phyloP scores from a whole-genome alignment of 2,113 vertebrate genomes.

The Istiophorus platypterus region DNA sequence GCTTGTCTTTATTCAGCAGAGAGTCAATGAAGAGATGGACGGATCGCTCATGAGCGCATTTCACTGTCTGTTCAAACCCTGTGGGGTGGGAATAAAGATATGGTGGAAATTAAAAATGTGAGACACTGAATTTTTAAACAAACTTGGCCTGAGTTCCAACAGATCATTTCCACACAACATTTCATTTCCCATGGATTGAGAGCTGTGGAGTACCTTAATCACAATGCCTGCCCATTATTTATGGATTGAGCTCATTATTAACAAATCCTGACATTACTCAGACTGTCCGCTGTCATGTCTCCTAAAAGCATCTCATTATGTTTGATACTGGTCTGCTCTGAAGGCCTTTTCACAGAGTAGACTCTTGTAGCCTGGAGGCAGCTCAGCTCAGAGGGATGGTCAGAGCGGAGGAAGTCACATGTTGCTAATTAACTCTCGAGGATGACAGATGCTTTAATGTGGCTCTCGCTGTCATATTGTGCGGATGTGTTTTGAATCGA shows the following conservation, averaged over 20 bases:
- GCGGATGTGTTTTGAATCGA: conserved; percentile 56
- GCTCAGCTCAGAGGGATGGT: conserved; percentile 59
- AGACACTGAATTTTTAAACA: conserved; percentile 6
- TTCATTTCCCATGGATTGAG: conserved; percentile 5
- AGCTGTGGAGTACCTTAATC: conserved; percentile 5
- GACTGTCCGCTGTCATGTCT: conserved; percentile 49
- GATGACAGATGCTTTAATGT: conserved; percentile 79
- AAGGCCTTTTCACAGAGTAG: conserved; percentile 37
- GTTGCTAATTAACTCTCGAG: conserved; percentile 74
- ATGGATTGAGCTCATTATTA: conserved; percentile 43
- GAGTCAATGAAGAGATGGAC: conserved; percentile 97
- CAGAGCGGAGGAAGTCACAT: conserved; percentile 50
- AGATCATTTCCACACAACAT: neutral
- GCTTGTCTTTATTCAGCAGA: conserved; percentile 86
- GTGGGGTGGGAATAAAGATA: conserved; percentile 43
- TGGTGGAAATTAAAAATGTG: neutral
- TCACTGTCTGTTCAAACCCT: conserved; percentile 93
- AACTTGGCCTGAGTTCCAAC: neutral
- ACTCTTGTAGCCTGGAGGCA: conserved; percentile 67
- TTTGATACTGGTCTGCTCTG: conserved; percentile 30
- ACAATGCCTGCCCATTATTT: conserved; percentile 26
- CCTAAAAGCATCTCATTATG: conserved; percentile 50
- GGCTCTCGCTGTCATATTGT: conserved; percentile 62
- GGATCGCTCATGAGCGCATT: conserved; percentile 94
- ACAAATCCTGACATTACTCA: conserved; percentile 51